phyloP scores from a whole-genome alignment of 37 sponge, comb jelly and placozoan species.

The Diacarnus erythraeanus region DNA sequence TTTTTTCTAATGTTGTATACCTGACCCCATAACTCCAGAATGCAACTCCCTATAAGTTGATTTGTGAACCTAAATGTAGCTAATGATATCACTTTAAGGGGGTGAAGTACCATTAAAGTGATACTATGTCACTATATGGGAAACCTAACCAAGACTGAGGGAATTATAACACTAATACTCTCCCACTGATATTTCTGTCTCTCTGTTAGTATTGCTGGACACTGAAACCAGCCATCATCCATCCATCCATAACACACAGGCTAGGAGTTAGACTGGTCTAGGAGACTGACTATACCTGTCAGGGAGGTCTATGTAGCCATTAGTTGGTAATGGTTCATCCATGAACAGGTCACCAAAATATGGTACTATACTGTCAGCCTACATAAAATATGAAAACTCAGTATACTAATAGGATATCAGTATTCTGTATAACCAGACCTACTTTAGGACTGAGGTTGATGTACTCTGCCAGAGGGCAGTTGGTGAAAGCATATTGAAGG shows the following conservation, averaged over 20 bases:
- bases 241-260: neutral
- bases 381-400: neutral
- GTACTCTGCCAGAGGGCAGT: constrained; percentile 92
- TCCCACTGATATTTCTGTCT: no score
- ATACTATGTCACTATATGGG: no score
- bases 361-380: constrained; percentile 83
- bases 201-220: no score
- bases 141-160: no score
- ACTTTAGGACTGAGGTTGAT: constrained; percentile 86
- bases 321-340: constrained; percentile 84
- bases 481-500: constrained; percentile 84
- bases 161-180: no score
- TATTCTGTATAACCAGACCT: no score
- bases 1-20: no score
- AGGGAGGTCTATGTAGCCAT: constrained; percentile 68
- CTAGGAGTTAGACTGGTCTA: no score
- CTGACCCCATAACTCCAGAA: neutral
- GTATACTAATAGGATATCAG: neutral
- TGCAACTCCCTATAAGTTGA: no score
- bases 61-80: no score
- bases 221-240: neutral
- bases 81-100: no score
- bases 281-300: constrained; percentile 53
- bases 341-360: constrained; percentile 84
- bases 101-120: no score